Base-by-base conservation (phyloP, 2,888 invertebrate species). In the Caenorhabditis imperialis region DNA sequence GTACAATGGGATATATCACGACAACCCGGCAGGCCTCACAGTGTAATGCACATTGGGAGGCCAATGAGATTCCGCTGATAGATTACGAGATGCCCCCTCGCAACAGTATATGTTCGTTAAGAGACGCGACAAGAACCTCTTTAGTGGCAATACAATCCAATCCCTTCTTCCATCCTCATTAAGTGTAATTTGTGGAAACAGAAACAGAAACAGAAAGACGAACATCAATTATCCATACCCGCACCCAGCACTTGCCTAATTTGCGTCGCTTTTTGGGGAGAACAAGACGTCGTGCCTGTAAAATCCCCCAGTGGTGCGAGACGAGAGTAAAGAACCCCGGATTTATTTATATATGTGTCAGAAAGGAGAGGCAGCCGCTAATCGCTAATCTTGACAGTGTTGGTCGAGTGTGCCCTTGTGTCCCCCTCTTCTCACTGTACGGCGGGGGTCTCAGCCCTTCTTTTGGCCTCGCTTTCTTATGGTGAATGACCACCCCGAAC, bases 301-400 rank as follows among this genome's bases (percentile, higher is more conserved):
- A n/a, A n/a, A n/a, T n/a, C n/a, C n/a, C n/a, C n/a, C n/a, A n/a
- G n/a, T n/a, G n/a, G n/a, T n/a, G n/a, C n/a, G 27, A 50, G 55
- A 55, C 55, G 44, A 27, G 35, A 50, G 35, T 50, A 35, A 22
- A 30, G 50, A 35, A 50, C 55, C 50, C 48, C 58, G 61, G 70
- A 70, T 70, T 55, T 70, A 61, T 61, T 70, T 70, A 70, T 70
- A 70, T 67, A 70, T 70, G 61, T 70, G 70, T 61, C 70, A 70
- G 48, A 42, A 54, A 45, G n/a, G n/a, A 58, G 51, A 50, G 55
- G 70, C 54, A 48, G 54, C 70, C 70, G 69, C 69, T 61, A 70
- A 70, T 70, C 70, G 70, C 61, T 61, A 70, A 70, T 70, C 70
- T 70, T 70, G 70, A 70, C 70, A 70, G 70, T 70, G 61, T 61